Evolutionary conservation across 2,113 vertebrate genomes (phyloP).

Genomic region (Strigops habroptila): DNA sequence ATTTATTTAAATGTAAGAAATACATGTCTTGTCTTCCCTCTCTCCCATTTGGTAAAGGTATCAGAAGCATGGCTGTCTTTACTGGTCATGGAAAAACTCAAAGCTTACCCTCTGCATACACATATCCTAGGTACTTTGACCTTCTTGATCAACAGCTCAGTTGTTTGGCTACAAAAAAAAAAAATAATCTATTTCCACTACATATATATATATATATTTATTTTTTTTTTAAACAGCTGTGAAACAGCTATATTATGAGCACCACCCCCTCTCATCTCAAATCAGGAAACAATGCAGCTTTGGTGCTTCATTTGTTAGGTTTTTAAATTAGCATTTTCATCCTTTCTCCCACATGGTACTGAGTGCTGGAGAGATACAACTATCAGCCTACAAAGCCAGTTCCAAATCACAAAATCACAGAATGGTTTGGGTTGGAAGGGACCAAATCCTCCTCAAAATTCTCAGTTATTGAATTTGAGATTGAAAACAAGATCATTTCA

Average conservation of each 20-base stretch:
- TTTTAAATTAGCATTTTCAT: background rate
- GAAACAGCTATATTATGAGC: background rate
- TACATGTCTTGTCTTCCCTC: background rate
- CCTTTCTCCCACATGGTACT: background rate
- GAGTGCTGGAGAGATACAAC: background rate
- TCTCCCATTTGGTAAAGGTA: background rate
- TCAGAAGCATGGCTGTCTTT: background rate
- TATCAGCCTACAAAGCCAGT: background rate
- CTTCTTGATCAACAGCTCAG: background rate
- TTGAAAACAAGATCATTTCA: background rate
- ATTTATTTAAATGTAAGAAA: background rate
- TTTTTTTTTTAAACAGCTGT: background rate
- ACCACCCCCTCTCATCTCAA: background rate
- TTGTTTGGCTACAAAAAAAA: background rate
- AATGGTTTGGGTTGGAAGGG: background rate
- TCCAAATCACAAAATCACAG: background rate
- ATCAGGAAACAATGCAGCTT: background rate
- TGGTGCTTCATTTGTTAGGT: background rate
- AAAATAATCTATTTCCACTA: background rate
- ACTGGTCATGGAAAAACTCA: background rate
- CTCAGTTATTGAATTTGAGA: background rate
- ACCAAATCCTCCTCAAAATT: background rate
- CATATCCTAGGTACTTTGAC: background rate
- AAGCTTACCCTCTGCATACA: background rate
- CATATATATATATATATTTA: background rate